Percentiles rank a stretch among this genome's conserved stretches.
phyloP scores from a whole-genome alignment of 2,888 invertebrate genomes.

The Ormyrus pomaceus region DNA sequence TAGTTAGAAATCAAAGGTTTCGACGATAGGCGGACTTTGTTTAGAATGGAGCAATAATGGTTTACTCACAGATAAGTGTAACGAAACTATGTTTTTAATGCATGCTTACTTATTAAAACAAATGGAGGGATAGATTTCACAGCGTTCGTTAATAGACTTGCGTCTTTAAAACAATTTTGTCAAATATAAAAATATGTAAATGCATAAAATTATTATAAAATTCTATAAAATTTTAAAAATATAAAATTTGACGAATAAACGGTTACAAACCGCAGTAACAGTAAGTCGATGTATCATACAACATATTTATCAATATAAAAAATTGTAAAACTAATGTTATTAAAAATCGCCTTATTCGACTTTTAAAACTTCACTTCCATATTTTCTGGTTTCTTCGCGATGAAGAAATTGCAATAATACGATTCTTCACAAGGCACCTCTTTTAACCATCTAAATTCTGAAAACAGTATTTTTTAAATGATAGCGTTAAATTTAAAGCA shows the following conservation, averaged over 20 bases:
- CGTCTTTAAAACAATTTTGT: slow-evolving; percentile 43
- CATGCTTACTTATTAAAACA: slow-evolving; percentile 40
- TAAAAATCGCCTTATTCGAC: slow-evolving; percentile 29
- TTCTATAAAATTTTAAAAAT: slow-evolving; percentile 53
- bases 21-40: background rate
- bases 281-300: slow-evolving; percentile 43
- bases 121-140: slow-evolving; percentile 51
- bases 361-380: slow-evolving; percentile 33
- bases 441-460: slow-evolving; percentile 50
- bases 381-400: slow-evolving; percentile 32
- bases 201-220: slow-evolving; percentile 36
- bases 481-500: slow-evolving; percentile 15
- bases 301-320: slow-evolving; percentile 43
- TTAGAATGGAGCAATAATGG: slow-evolving; percentile 56
- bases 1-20: background rate
- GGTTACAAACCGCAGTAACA: slow-evolving; percentile 44
- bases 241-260: slow-evolving; percentile 49
- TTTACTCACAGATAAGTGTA: slow-evolving; percentile 60
- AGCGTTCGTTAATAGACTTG: slow-evolving; percentile 42
- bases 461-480: slow-evolving; percentile 48
- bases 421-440: slow-evolving; percentile 44
- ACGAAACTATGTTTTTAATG: slow-evolving; percentile 37
- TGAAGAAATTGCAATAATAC: slow-evolving; percentile 36
- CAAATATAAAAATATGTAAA: slow-evolving; percentile 33
- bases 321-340: slow-evolving; percentile 36